Conservation (phyloP, 2,888 invertebrate genomes). For the Rapana venosa region DNA sequence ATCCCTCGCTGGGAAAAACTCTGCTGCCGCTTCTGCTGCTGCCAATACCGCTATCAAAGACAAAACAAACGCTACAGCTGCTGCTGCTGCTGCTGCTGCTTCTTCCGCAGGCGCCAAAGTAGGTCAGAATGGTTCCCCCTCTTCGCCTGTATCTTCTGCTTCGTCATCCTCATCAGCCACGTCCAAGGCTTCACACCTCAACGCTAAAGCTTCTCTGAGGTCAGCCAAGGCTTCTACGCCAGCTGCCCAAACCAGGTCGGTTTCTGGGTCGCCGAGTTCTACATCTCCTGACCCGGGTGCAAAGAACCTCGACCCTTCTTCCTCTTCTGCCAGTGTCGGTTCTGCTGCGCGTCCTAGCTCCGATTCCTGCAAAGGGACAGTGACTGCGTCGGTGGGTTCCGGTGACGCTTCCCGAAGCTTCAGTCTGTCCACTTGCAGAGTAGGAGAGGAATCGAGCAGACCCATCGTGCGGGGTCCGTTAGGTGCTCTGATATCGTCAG, state of each 20-base stretch:
- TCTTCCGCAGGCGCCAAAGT: background rate
- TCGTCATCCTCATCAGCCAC: background rate
- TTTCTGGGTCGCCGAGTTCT: background rate
- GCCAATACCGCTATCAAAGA: background rate
- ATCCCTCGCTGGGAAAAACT: background rate
- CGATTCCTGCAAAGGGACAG: too few relatives aligned
- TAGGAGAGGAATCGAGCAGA: background rate
- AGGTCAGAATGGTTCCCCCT: background rate
- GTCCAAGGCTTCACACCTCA: background rate
- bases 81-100: background rate
- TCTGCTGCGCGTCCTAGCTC: background rate
- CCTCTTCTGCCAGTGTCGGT: background rate
- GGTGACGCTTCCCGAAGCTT: background rate
- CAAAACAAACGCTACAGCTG: background rate
- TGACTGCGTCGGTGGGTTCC: background rate
- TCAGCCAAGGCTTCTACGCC: background rate
- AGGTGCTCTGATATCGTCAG: slow-evolving; percentile 8
- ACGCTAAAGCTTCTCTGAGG: background rate
- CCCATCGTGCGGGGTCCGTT: slow-evolving; percentile 13
- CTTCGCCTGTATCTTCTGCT: background rate
- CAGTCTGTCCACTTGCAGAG: background rate
- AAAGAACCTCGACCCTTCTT: background rate
- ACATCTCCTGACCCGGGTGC: background rate
- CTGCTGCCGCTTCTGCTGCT: background rate
- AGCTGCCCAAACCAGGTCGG: background rate